Base-by-base conservation (phyloP, 2,797 vertebrate genomes). In the Arnoldichthys spilopterus region DNA sequence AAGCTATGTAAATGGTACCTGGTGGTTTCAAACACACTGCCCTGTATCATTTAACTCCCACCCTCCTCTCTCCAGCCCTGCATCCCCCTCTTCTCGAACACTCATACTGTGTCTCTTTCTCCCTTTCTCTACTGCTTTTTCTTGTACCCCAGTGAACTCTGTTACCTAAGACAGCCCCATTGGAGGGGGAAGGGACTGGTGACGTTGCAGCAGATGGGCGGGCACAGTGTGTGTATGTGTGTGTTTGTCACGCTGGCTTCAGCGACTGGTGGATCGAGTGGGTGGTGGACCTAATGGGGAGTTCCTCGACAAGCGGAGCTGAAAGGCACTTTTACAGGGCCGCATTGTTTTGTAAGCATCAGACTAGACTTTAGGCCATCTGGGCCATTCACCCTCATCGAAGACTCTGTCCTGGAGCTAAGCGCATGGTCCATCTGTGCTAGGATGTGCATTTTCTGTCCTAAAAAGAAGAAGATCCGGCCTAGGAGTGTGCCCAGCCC, bases 311-410 rank as follows among this genome's bases (percentile, higher is more conserved):
- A 32, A 0, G 3, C 70, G 26, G 51, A 3, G 15, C 26, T 34
- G 15, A 28, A 76, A 59, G 81, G 67, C 20, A 56, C 74, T 67
- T 73, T 67, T 66, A 34, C 62, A 79, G 40, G 1, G 77, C 7
- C 77, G 28, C 40, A 66, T 24, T 79, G 70, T 73, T 79, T 71
- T 79, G 30, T 79, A 79, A 71, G 69, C 37, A 32, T 58, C 71
- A n/a, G 59, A 58, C 20, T 18, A 34, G 69, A 24, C 70, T 79
- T 79, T 67, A 49, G 77, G n/a, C 51, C 12, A 6, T 49, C 20
- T 56, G 69, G 30, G 49, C 69, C 49, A 54, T 56, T 73, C 51
- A 34, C 62, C 51, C n/a, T 58, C 62, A 78, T 32, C 72, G 24
- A 64, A 53, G 6, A 15, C 51, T 56, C 49, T 71, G 68, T 70